These are phyloP conservation scores for Leptopilina clavipes DNA, from an alignment of 1,140 invertebrate genomes.

Conservation along the genomic window DNA sequence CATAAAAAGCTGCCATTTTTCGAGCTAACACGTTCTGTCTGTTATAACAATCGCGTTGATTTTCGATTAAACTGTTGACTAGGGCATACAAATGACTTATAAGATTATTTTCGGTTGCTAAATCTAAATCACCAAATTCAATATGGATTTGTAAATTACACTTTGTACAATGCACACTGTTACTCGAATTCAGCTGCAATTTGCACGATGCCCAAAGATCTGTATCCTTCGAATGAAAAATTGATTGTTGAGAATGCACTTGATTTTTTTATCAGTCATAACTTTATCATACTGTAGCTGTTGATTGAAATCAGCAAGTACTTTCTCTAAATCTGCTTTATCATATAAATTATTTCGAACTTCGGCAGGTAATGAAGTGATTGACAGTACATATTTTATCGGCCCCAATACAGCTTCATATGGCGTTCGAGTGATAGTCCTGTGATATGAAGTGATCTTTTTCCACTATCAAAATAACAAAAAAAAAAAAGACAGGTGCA, in stretches of 20 bases:
- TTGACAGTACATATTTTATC: background rate
- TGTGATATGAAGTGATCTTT: background rate
- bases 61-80: background rate
- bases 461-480: background rate
- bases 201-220: background rate
- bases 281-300: background rate
- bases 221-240: background rate
- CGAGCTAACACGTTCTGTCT: background rate
- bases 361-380: background rate
- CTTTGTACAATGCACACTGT: background rate
- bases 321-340: background rate
- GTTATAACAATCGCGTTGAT: background rate
- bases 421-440: background rate
- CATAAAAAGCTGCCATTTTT: background rate
- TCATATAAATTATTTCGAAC: background rate
- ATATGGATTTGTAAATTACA: background rate
- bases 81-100: background rate
- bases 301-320: background rate
- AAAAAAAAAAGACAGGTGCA: background rate
- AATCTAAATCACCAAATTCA: background rate
- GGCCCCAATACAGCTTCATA: background rate
- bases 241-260: background rate
- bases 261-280: background rate
- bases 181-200: background rate
- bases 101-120: background rate